Conservation (phyloP, 2,797 vertebrate genomes). For the Merluccius polli region DNA sequence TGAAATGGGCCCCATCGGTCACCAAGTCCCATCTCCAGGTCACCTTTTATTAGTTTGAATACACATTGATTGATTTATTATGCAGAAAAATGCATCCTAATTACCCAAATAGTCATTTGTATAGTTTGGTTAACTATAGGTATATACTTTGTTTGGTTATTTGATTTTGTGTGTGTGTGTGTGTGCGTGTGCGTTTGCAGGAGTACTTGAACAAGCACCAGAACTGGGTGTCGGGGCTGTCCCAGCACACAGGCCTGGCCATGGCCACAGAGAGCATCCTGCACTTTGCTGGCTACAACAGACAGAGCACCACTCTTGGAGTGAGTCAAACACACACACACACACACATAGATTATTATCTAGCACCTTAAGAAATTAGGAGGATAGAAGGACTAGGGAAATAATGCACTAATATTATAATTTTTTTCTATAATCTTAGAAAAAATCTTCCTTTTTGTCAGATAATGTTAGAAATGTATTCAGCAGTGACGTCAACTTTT, state of each 20-base stretch:
- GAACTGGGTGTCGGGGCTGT: conserved; percentile 93
- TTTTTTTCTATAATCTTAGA: no score
- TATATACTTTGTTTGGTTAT: background rate
- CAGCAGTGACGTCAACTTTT: no score
- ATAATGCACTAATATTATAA: no score
- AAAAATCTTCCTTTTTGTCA: no score
- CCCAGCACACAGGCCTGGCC: conserved; percentile 94
- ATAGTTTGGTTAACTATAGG: background rate
- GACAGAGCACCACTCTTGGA: conserved; percentile 89
- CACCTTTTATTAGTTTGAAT: conserved; percentile 8
- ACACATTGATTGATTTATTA: background rate
- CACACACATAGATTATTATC: background rate
- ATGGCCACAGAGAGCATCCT: conserved; percentile 97
- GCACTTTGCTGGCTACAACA: conserved; percentile 94
- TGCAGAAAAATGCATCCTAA: background rate
- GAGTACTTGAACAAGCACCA: conserved; percentile 97
- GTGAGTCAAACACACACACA: conserved; percentile 68
- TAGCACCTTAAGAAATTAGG: background rate
- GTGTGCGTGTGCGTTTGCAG: conserved; percentile 56
- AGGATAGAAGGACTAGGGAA: no score
- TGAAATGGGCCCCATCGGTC: conserved; percentile 98
- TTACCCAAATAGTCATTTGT: background rate
- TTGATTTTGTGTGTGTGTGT: background rate
- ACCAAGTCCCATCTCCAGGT: conserved; percentile 99
- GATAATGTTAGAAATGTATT: no score